A percentile compares a stretch with the other conserved stretches of the same genome.
Conservation (phyloP, 2,113 vertebrate species). For the Daphoenositta chrysoptera region DNA sequence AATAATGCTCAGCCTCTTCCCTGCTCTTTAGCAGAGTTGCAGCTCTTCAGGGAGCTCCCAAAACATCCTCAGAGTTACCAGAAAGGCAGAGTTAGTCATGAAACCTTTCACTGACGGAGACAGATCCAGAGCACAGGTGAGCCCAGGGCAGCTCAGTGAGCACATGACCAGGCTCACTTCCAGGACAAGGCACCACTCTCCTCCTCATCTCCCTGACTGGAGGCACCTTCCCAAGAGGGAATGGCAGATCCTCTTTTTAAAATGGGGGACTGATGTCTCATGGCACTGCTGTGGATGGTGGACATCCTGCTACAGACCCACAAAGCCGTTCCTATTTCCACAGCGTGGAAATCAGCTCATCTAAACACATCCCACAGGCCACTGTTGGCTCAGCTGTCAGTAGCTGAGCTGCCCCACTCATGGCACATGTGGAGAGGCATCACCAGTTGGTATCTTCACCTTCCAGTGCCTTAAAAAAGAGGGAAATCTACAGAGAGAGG, state of each 20-base stretch:
- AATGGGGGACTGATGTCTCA: not conserved
- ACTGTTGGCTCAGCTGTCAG: not conserved
- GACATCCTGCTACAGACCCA: not conserved
- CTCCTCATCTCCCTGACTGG: not conserved
- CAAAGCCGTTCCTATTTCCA: not conserved
- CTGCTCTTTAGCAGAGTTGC: not conserved
- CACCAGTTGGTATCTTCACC: not conserved
- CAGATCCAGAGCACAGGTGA: not conserved
- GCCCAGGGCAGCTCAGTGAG: not conserved
- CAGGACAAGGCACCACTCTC: not conserved
- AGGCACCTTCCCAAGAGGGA: not conserved
- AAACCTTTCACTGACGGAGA: not conserved
- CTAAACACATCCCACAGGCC: fast-evolving
- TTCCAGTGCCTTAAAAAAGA: not conserved
- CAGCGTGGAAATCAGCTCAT: not conserved
- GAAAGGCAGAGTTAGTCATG: not conserved
- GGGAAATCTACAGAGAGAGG: not conserved
- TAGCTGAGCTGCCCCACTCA: not conserved
- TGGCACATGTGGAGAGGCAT: not conserved
- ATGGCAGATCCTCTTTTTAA: not conserved
- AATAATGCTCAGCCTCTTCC: not conserved
- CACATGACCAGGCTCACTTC: not conserved
- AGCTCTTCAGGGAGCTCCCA: not conserved
- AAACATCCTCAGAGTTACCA: not conserved
- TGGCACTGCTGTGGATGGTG: not conserved